Evolutionary conservation across 2,113 vertebrate species (phyloP).

Genomic region (Corythaeola cristata): DNA sequence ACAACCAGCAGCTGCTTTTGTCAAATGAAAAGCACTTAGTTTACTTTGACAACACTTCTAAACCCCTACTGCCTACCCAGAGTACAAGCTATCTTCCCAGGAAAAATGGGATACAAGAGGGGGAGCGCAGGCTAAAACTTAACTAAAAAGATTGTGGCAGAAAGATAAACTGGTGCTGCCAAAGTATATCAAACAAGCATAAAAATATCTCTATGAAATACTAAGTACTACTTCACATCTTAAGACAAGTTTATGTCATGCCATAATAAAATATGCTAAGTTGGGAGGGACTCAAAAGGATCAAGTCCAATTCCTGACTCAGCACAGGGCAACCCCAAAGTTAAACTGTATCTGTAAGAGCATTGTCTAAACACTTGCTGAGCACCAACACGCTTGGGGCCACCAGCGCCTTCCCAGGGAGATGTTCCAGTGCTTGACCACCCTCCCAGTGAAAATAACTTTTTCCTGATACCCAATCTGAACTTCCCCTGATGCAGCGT

Average conservation of each 20-base stretch:
- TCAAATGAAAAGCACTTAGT: not conserved
- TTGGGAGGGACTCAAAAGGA: not conserved
- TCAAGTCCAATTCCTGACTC: not conserved
- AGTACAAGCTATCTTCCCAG: not conserved
- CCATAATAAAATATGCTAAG: not conserved
- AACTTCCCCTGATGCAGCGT: not conserved
- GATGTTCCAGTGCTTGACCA: no score
- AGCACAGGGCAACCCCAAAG: not conserved
- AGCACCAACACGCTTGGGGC: not conserved
- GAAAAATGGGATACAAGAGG: not conserved
- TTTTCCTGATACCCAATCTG: not conserved
- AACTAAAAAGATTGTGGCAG: not conserved
- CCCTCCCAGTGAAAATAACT: not conserved
- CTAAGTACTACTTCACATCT: not conserved
- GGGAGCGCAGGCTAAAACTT: not conserved
- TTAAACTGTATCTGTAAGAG: accelerated
- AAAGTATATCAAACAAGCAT: not conserved
- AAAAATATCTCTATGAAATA: not conserved
- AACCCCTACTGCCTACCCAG: no score
- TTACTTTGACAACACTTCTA: not conserved
- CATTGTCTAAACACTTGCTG: not conserved
- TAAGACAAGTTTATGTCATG: not conserved
- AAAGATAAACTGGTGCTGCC: not conserved
- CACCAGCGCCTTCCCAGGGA: not conserved
- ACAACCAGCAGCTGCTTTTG: not conserved